Base-by-base conservation (phyloP, 2,113 vertebrate species). In the Pimephales promelas region DNA sequence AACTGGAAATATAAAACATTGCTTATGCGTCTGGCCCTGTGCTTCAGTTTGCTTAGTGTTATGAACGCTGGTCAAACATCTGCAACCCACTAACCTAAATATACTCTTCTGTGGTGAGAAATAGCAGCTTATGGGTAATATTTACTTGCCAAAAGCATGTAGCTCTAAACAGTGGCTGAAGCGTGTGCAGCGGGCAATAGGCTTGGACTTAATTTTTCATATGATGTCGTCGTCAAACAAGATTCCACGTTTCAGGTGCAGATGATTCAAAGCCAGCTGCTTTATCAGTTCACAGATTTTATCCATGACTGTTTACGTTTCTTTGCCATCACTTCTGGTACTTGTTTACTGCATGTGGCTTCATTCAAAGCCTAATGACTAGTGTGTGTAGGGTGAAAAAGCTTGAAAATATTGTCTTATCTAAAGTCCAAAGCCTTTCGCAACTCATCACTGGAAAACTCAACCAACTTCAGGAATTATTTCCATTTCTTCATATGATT, bases 21-120 rank as follows among this genome's bases (percentile, higher is more conserved):
- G 75, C 78, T 87, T 75, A 36, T 72, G 28, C 61, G 1, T 78
- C 85, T 79, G 77, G 70, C 77, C 72, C 18, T 0, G 22, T 18
- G 24, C 78, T 71, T 43, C 45, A 66, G 56, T 83, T 82, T 52
- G 76, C 72, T 71, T 61, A 45, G 81, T 83, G 74, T 36, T 76
- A 75, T 83, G 61, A 87, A 85, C 59, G 81, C 24, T 28, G 84
- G 57, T 75, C 49, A 79, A 86, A 88, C 83, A 87, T 82, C 85
- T 88, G 83, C 59, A 88, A 83, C 66, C 57, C 80, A 81, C 64
- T 89, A 87, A 85, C 73, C 80, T 64, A 64, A 88, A 76, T 82
- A 59, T 81, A 84, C 83, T 86, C 57, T 68, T 83, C 85, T 86
- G 85, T 80, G 82, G 61, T 36, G 47, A 72, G 80, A 80, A 87